Base-by-base conservation (phyloP, 2,797 vertebrate species). In the Acanthurus lineatus region DNA sequence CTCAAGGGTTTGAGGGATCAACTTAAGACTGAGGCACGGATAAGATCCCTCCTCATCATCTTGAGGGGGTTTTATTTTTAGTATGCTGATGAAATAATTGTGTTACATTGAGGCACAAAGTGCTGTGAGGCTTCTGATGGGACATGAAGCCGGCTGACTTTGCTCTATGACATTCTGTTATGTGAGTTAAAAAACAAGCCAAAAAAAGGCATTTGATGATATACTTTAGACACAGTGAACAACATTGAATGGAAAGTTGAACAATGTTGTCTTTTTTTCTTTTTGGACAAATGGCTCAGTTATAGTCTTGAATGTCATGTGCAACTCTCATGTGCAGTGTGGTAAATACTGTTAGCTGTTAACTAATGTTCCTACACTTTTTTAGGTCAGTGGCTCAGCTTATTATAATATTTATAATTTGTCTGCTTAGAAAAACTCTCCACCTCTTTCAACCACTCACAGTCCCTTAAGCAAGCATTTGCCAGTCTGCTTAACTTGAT, bases 381-480 rank as follows among this genome's bases (percentile, higher is more conserved):
- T 53, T 28, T 10, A 54, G 6, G 45, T 40, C 17, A 69, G 6
- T 42, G 48, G 4, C 58, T 63, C 53, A 47, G 11, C 40, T 42
- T 42, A 12, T 42, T 42, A 12, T 42, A 54, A 35, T 15, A n/a
- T 56, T 28, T 51, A 60, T 12, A 47, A 40, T 53, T 47, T 45
- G 15, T 60, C 15, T 54, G 17, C 7, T 35, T 48, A 20, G 32
- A 17, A 63, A 63, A 28, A 52, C 2, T 69, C 44, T 45, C 35
- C 71, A 79, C 58, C 69, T 80, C 68, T 69, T 62, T 28, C 20
- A 69, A 72, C 35, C 19, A 32, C 71, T 76, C 11, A 25, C 52
- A 65, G 40, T 59, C 28, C 10, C 44, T 60, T 28, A 61, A 54
- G 19, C 7, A 58, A 77, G 42, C 65, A 16, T 5, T 53, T 71